phyloP scores from a whole-genome alignment of 1,140 invertebrate genomes.

The Eriosoma lanigerum region DNA sequence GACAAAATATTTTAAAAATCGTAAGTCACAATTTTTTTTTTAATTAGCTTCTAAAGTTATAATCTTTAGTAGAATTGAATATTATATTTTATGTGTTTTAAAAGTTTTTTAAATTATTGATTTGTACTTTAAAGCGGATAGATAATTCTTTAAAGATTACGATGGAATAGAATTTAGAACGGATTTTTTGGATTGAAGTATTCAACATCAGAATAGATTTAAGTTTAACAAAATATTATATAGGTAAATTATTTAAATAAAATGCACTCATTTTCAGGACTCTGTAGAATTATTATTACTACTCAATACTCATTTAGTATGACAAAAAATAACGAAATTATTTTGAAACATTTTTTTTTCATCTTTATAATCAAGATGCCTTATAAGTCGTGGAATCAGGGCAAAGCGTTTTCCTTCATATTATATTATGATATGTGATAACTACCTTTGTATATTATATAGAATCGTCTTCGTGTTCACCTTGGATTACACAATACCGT shows the following conservation, averaged over 20 bases:
- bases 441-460: background rate
- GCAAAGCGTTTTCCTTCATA: background rate
- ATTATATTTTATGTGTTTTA: too few species aligned
- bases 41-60: too few species aligned
- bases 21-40: too few species aligned
- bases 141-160: background rate
- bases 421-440: background rate
- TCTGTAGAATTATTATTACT: too few species aligned
- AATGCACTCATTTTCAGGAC: background rate
- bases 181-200: background rate
- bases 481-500: conserved; percentile 5
- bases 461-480: conserved; percentile 32
- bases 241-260: background rate
- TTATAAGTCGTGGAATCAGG: conserved; percentile 5
- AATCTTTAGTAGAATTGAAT: too few species aligned
- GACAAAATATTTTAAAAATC: too few species aligned
- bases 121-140: too few species aligned
- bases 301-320: background rate
- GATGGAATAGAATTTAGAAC: background rate
- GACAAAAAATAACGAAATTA: background rate
- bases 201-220: background rate
- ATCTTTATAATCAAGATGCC: background rate
- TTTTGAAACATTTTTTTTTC: conserved; percentile 7
- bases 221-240: conserved; percentile 2
- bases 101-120: too few species aligned